A percentile compares a stretch with the other conserved stretches of the same genome.
phyloP scores from a whole-genome alignment of 2,888 invertebrate species.

The Allygus modestus region DNA sequence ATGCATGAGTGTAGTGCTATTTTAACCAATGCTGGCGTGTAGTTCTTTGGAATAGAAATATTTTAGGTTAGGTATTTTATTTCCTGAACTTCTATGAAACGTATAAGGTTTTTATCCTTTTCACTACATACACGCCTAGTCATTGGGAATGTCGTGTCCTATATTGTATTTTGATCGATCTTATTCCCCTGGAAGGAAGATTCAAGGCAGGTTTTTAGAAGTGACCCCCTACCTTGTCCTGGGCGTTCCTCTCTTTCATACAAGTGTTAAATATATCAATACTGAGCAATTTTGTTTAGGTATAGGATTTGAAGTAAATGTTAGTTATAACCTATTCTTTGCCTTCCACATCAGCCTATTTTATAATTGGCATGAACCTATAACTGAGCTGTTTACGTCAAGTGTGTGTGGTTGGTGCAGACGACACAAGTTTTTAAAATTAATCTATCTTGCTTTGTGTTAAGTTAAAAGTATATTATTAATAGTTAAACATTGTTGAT shows the following conservation, averaged over 20 bases:
- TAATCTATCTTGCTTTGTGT: too few species aligned
- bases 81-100: background rate
- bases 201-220: background rate
- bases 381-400: background rate
- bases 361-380: background rate
- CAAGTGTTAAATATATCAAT: background rate
- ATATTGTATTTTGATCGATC: conserved; percentile 45
- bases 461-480: too few species aligned
- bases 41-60: background rate
- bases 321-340: background rate
- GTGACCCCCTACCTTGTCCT: conserved; percentile 9
- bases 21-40: background rate
- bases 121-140: background rate
- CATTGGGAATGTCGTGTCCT: conserved; percentile 8
- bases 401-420: background rate
- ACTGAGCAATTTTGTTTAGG: background rate
- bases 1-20: conserved; percentile 19
- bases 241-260: background rate
- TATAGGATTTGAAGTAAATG: background rate
- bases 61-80: conserved; percentile 46
- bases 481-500: too few species aligned
- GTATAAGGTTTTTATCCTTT: background rate
- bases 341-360: background rate
- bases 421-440: conserved; percentile 2
- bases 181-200: background rate